Evolutionary conservation across 1,140 invertebrate genomes (phyloP).

Genomic region (Trichoplusia ni): DNA sequence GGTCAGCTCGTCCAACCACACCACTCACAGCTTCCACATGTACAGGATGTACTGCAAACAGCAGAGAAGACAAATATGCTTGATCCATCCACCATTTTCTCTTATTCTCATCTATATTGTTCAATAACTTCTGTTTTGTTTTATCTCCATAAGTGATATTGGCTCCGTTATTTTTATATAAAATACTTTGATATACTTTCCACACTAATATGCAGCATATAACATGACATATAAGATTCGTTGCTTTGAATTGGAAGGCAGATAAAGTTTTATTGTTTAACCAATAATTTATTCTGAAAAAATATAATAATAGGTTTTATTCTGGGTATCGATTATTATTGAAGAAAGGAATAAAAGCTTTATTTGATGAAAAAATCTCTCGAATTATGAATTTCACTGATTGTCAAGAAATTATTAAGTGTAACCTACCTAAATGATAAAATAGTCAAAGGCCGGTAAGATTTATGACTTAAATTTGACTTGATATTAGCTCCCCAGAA

Average conservation of each 20-base stretch:
- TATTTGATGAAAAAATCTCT: neutral
- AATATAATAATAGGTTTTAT: neutral
- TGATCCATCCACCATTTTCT: slow-evolving; percentile 44
- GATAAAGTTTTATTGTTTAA: slow-evolving; percentile 81
- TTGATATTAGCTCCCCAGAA: slow-evolving; percentile 95
- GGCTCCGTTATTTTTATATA: slow-evolving; percentile 46
- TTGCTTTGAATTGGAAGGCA: slow-evolving; percentile 87
- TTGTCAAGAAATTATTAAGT: no score
- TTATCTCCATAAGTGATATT: neutral
- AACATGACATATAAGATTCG: slow-evolving; percentile 87
- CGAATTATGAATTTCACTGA: no score
- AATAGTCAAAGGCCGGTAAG: slow-evolving; percentile 93
- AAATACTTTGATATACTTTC: slow-evolving; percentile 83
- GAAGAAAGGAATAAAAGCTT: neutral
- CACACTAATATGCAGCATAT: slow-evolving; percentile 80
- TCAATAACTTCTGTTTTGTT: slow-evolving; percentile 30
- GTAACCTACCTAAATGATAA: slow-evolving; percentile 88
- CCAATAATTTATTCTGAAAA: slow-evolving; percentile 84
- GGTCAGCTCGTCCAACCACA: slow-evolving; percentile 96
- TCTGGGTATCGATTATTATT: neutral
- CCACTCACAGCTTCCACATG: slow-evolving; percentile 97
- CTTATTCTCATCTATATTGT: slow-evolving; percentile 17
- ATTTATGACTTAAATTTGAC: slow-evolving; percentile 92
- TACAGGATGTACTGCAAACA: slow-evolving; percentile 97
- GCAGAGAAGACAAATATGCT: slow-evolving; percentile 85